These are phyloP conservation scores for Ellobius talpinus DNA, from an alignment of 2,113 vertebrate species.

Conservation along the genomic window DNA sequence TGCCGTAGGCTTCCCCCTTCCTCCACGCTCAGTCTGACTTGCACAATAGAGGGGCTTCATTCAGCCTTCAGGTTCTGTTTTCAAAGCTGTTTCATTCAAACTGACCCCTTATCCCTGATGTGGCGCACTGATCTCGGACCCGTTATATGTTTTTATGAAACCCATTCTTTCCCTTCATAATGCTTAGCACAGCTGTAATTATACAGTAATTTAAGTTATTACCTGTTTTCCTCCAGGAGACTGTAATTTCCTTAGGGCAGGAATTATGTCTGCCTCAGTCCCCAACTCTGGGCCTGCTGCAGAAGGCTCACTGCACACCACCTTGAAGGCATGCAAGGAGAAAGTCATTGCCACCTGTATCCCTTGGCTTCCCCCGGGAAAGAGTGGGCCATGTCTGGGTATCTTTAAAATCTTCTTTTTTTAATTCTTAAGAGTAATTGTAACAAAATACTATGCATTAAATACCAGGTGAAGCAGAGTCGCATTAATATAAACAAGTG, in stretches of 20 bases:
- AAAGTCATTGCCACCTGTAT: not conserved
- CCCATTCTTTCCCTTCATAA: slow-evolving; percentile 45
- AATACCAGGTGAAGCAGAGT: not conserved
- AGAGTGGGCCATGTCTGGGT: not conserved
- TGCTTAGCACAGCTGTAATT: slow-evolving; percentile 48
- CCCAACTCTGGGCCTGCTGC: too few species aligned
- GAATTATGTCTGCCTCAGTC: not conserved
- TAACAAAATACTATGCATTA: not conserved
- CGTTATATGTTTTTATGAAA: slow-evolving; percentile 47
- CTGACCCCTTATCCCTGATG: not conserved
- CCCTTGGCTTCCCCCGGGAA: not conserved
- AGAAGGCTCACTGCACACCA: fast-evolving
- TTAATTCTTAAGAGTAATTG: not conserved
- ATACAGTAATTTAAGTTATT: slow-evolving; percentile 55
- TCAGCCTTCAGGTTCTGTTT: not conserved
- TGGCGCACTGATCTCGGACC: not conserved
- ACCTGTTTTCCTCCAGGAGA: not conserved
- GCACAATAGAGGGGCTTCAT: not conserved
- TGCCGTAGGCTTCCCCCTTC: fast-evolving
- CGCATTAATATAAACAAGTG: not conserved
- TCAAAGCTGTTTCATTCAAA: not conserved
- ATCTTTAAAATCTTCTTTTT: slow-evolving; percentile 32
- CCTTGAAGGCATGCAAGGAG: not conserved
- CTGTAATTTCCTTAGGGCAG: slow-evolving; percentile 42
- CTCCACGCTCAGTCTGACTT: too few species aligned